Conservation (phyloP, 1,140 invertebrate species). For the Helicoverpa zea region DNA sequence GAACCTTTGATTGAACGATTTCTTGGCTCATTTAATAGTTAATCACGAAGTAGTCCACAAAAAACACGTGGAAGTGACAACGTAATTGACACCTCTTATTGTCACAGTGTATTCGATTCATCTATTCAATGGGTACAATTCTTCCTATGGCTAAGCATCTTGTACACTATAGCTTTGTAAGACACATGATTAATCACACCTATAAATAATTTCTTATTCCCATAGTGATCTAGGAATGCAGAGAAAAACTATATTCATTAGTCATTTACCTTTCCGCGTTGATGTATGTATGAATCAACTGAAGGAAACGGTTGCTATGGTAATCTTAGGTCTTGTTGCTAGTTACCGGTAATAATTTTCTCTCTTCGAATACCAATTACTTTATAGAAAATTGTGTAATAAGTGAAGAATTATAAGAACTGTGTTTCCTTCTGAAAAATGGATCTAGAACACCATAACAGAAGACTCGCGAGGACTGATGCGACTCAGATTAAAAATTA, state of each 20-base stretch:
- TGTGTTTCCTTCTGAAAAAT: too few relatives aligned
- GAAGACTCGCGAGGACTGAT: too few relatives aligned
- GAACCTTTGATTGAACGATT: background rate
- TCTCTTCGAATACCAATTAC: too few relatives aligned
- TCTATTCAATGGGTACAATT: background rate
- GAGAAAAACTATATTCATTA: constrained; percentile 14
- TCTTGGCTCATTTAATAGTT: background rate
- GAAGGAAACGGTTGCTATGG: constrained; percentile 18
- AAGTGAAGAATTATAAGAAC: too few relatives aligned
- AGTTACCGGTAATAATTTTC: background rate
- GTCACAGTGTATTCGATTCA: background rate
- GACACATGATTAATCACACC: constrained; percentile 27
- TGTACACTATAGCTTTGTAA: background rate
- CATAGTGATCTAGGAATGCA: constrained; percentile 28
- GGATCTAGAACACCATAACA: too few relatives aligned
- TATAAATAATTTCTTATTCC: constrained; percentile 32
- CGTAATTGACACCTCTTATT: constrained; percentile 13
- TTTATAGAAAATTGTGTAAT: too few relatives aligned
- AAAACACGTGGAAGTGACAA: constrained; percentile 6
- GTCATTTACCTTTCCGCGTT: constrained; percentile 19
- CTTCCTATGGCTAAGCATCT: background rate
- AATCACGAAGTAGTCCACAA: background rate
- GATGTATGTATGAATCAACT: constrained; percentile 14
- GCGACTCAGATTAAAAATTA: too few relatives aligned
- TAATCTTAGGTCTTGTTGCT: background rate